Evolutionary conservation across 2,797 vertebrate genomes (phyloP).

Genomic region (Catamblyrhynchus diadema): DNA sequence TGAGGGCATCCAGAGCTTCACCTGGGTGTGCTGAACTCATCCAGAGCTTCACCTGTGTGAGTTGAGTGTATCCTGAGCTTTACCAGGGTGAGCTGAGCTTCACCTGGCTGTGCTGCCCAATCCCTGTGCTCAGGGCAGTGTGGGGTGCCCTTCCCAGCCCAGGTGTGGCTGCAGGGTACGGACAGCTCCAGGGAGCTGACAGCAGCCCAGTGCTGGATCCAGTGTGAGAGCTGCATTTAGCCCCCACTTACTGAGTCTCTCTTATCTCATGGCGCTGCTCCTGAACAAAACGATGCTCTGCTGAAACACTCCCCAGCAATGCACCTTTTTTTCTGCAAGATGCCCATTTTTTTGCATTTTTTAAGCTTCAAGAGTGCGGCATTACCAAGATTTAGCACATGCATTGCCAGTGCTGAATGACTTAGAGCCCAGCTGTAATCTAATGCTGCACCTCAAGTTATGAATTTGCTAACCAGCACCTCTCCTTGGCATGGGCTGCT

Average conservation of each 20-base stretch:
- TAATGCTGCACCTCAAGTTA: neutral
- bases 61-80: neutral
- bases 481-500: neutral
- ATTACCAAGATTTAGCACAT: neutral
- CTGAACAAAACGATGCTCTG: fast-evolving
- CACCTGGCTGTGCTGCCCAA: neutral
- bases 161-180: fast-evolving
- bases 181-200: neutral
- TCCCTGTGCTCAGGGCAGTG: neutral
- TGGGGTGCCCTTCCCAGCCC: fast-evolving
- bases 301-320: fast-evolving
- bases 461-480: neutral
- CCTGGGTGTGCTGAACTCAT: neutral
- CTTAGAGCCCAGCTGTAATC: neutral
- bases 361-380: neutral
- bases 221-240: fast-evolving
- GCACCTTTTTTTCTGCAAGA: neutral
- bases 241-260: neutral
- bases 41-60: fast-evolving
- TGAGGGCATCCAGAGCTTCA: neutral
- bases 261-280: neutral
- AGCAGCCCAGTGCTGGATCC: neutral
- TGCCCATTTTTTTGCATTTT: neutral
- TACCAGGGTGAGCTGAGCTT: neutral
- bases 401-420: neutral